Percentiles rank a stretch among this genome's conserved stretches.
These are phyloP conservation scores for Blastobasis lacticolella DNA, from an alignment of 2,888 invertebrate species.

Conservation along the genomic window DNA sequence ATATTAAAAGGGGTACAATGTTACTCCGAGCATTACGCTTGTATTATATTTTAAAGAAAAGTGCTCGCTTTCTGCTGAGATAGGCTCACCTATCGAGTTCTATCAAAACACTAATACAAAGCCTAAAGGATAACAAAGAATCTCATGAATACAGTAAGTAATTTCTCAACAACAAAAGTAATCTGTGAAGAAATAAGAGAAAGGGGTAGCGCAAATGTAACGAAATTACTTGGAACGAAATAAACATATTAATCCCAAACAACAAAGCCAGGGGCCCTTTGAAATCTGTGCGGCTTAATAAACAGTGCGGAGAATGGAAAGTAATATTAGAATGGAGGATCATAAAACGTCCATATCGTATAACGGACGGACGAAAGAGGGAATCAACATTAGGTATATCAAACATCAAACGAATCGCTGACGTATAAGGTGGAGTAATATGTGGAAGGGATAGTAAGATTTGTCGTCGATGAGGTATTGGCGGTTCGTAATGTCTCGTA, in stretches of 20 bases:
- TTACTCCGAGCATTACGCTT: too few relatives aligned
- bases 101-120: too few relatives aligned
- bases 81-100: too few relatives aligned
- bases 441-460: constrained; percentile 1
- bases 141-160: not conserved
- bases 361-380: constrained; percentile 24
- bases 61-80: too few relatives aligned
- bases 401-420: constrained; percentile 38
- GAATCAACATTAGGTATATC: constrained; percentile 31
- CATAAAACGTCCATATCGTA: constrained; percentile 21
- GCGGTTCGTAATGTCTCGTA: too few relatives aligned
- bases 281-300: constrained; percentile 9
- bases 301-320: constrained; percentile 5
- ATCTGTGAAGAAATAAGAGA: too few relatives aligned
- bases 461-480: not conserved
- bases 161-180: too few relatives aligned
- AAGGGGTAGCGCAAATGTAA: too few relatives aligned
- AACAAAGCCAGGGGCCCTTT: constrained; percentile 1
- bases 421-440: constrained; percentile 25
- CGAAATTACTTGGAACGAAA: too few relatives aligned
- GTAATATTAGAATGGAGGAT: constrained; percentile 5
- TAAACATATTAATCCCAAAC: not conserved
- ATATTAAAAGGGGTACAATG: too few relatives aligned
- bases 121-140: not conserved
- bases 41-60: too few relatives aligned